A percentile compares a stretch with the other conserved stretches of the same genome.
These are phyloP conservation scores for Phenganax marumi DNA, from an alignment of 92 coral and sea anemone species.

Conservation along the genomic window DNA sequence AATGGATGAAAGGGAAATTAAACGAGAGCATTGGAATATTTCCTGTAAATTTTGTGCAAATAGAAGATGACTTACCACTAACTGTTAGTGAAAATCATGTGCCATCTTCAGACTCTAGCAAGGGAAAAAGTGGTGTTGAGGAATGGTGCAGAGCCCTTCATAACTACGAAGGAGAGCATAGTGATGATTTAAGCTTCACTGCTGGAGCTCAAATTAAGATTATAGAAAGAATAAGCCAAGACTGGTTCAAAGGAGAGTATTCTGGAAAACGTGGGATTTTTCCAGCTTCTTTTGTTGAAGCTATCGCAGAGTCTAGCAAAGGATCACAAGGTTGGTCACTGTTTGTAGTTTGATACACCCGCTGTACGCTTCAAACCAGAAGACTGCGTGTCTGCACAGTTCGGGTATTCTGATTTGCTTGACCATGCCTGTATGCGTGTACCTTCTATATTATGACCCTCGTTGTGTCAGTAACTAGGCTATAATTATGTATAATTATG, in stretches of 20 bases:
- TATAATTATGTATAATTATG: no score
- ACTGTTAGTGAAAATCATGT: background rate
- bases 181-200: conserved; percentile 52
- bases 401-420: no score
- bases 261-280: conserved; percentile 56
- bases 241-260: conserved; percentile 54
- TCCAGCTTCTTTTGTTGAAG: conserved; percentile 55
- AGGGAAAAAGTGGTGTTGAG: background rate
- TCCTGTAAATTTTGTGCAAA: conserved; percentile 80
- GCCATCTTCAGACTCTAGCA: background rate
- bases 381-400: background rate
- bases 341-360: background rate
- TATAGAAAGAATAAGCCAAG: conserved; percentile 36
- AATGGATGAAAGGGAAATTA: conserved; percentile 80
- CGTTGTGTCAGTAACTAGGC: no score
- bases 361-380: background rate
- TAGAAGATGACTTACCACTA: conserved; percentile 65
- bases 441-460: no score
- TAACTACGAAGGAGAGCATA: conserved; percentile 45
- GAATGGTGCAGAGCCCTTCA: conserved; percentile 52
- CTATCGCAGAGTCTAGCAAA: conserved; percentile 1
- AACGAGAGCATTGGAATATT: conserved; percentile 71
- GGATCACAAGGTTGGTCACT: conserved; percentile 19
- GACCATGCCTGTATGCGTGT: no score
- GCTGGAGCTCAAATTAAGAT: conserved; percentile 40